phyloP scores from a whole-genome alignment of 1,140 invertebrate genomes.

The Drosophila oshimai region DNA sequence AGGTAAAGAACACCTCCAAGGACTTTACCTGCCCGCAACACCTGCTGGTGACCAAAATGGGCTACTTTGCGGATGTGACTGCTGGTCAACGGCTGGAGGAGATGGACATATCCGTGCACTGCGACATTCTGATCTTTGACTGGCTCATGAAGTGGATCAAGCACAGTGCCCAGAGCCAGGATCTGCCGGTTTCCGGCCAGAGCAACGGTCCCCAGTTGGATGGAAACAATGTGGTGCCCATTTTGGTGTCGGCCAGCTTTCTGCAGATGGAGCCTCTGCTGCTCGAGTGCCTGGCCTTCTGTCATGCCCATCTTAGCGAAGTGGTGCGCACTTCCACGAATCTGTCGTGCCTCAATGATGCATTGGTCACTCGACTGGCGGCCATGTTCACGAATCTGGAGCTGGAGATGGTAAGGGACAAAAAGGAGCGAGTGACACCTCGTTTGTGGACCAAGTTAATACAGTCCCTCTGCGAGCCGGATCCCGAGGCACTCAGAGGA shows the following conservation, averaged over 20 bases:
- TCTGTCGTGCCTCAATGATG: slow-evolving; percentile 92
- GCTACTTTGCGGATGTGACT: slow-evolving; percentile 95
- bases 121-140: slow-evolving; percentile 96
- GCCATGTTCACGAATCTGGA: slow-evolving; percentile 92
- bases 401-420: slow-evolving; percentile 89
- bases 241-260: slow-evolving; percentile 96
- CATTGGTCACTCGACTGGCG: slow-evolving; percentile 87
- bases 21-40: slow-evolving; percentile 94
- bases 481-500: slow-evolving; percentile 88
- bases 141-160: slow-evolving; percentile 98
- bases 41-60: slow-evolving; percentile 94
- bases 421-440: slow-evolving; percentile 92
- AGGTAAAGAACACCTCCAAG: slow-evolving; percentile 92
- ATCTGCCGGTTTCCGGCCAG: slow-evolving; percentile 56
- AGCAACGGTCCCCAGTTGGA: slow-evolving; percentile 87
- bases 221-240: slow-evolving; percentile 93
- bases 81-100: slow-evolving; percentile 94
- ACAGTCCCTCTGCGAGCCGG: slow-evolving; percentile 87
- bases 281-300: slow-evolving; percentile 91
- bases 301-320: slow-evolving; percentile 90
- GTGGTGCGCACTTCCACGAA: slow-evolving; percentile 90
- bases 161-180: slow-evolving; percentile 84
- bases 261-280: slow-evolving; percentile 94
- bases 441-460: slow-evolving; percentile 92
- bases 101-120: slow-evolving; percentile 98